Conservation (phyloP, 2,888 invertebrate genomes). For the Stenchaetothrips biformis region DNA sequence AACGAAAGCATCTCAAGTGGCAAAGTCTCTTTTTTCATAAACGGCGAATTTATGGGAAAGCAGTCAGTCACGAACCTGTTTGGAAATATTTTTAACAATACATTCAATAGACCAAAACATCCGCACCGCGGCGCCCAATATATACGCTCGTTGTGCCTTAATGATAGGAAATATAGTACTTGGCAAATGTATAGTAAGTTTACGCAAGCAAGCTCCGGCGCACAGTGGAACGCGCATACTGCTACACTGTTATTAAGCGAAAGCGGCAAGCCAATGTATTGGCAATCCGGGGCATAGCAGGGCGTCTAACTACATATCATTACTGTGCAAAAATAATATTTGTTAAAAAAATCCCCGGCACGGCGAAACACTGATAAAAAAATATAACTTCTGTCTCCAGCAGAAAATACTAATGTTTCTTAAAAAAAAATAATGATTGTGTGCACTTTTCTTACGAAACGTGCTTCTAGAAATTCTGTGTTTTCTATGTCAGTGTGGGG, state of each 20-base stretch:
- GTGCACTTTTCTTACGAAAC: too few species aligned
- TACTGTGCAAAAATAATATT: neutral
- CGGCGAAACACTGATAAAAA: neutral
- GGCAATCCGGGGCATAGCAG: neutral
- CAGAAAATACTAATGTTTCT: too few species aligned
- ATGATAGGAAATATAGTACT: neutral
- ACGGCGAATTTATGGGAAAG: too few species aligned
- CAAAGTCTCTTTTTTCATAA: too few species aligned
- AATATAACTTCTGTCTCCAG: neutral
- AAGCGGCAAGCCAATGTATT: too few species aligned
- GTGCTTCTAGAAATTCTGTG: too few species aligned
- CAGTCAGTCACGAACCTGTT: neutral
- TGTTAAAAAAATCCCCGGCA: neutral
- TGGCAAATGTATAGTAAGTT: neutral
- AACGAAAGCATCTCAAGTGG: too few species aligned
- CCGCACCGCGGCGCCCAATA: neutral
- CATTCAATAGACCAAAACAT: neutral
- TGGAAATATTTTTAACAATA: neutral
- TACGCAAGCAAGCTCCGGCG: neutral
- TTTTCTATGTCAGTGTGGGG: too few species aligned
- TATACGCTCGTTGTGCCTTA: conserved; percentile 23
- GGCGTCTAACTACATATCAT: neutral
- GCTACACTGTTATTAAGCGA: too few species aligned
- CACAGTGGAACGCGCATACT: too few species aligned
- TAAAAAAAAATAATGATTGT: too few species aligned